Conservation (phyloP, 2,888 invertebrate species). For the Netelia fuscicornis region DNA sequence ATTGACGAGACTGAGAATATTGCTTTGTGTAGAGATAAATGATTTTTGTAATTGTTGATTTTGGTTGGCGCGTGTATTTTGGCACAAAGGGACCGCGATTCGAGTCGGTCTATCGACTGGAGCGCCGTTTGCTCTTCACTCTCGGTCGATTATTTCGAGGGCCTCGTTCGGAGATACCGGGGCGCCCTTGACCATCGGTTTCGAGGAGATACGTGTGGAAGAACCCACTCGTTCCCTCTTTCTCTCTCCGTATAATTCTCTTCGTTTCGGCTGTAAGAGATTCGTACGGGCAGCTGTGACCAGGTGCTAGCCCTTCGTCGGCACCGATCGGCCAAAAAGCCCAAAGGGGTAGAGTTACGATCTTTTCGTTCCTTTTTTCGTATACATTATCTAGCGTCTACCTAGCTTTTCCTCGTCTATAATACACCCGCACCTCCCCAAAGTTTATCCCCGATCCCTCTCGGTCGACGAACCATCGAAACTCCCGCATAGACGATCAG, state of each 20-base stretch:
- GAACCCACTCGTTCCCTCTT: background rate
- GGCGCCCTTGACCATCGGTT: conserved; percentile 47
- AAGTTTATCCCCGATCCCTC: conserved; percentile 43
- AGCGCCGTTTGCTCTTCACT: conserved; percentile 5
- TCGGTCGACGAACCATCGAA: conserved; percentile 44
- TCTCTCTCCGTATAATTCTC: background rate
- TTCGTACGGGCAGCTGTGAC: conserved; percentile 74
- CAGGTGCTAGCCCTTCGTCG: conserved; percentile 73
- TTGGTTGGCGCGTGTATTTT: background rate
- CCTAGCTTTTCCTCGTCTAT: background rate
- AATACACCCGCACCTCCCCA: conserved; percentile 39
- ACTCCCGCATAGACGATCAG: conserved; percentile 43
- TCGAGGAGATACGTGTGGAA: background rate
- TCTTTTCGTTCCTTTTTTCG: conserved; percentile 71
- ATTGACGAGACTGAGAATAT: no score
- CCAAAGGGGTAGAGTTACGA: conserved; percentile 77
- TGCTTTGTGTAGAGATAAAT: background rate
- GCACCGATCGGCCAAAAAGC: conserved; percentile 42
- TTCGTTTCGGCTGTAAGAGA: conserved; percentile 46
- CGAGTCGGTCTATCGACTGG: background rate
- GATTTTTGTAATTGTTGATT: background rate
- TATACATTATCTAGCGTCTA: background rate
- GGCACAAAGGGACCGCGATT: conserved; percentile 14
- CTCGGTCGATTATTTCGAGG: conserved; percentile 36
- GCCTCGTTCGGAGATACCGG: conserved; percentile 28